Percentiles rank a stretch among this genome's conserved stretches.
phyloP scores from a whole-genome alignment of 2,888 invertebrate genomes.

The Halictus ligatus region DNA sequence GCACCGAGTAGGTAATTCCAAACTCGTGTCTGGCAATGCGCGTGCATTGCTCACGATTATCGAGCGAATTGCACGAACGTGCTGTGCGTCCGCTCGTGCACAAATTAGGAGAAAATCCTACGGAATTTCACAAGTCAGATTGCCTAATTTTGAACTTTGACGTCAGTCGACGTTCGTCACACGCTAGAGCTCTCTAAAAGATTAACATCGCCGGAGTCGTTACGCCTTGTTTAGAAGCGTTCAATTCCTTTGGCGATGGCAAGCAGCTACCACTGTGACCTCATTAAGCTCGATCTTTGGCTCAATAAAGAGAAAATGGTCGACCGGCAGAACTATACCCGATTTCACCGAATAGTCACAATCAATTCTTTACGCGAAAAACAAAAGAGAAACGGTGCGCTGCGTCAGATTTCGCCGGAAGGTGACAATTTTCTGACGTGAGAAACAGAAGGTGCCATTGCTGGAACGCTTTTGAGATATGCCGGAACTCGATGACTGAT shows the following conservation, averaged over 20 bases:
- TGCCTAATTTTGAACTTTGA: conserved; percentile 35
- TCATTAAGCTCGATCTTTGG: background rate
- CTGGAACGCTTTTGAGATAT: background rate
- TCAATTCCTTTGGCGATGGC: background rate
- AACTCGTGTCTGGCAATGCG: background rate
- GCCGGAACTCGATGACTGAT: conserved; percentile 3
- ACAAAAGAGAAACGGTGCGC: background rate
- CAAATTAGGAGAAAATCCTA: conserved; percentile 36
- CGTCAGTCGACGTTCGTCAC: conserved; percentile 16
- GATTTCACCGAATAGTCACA: background rate
- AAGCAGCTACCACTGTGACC: background rate
- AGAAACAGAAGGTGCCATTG: background rate
- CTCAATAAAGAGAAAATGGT: background rate
- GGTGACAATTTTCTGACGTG: background rate
- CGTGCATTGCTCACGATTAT: background rate
- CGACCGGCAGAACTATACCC: background rate
- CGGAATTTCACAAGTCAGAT: conserved; percentile 19
- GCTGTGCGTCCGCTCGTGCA: background rate
- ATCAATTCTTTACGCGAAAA: background rate
- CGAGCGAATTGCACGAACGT: background rate
- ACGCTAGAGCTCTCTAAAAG: conserved; percentile 13
- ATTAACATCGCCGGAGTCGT: conserved; percentile 4
- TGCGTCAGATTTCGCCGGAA: background rate
- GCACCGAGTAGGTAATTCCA: background rate
- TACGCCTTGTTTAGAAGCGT: background rate